Base-by-base conservation (phyloP, 2,797 vertebrate genomes). In the Peromyscus melanophrys region DNA sequence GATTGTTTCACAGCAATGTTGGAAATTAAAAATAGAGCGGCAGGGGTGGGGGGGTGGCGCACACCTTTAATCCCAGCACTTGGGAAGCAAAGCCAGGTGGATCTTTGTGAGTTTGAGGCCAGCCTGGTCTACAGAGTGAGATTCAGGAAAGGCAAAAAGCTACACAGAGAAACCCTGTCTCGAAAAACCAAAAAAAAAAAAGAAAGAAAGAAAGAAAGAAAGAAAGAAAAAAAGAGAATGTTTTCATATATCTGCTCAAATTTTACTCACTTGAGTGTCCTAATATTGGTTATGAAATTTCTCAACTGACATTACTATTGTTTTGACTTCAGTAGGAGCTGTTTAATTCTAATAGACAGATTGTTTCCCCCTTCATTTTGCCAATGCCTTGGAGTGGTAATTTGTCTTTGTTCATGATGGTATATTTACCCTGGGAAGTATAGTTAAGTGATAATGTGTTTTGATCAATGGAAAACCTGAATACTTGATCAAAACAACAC, bases 381-480 rank as follows among this genome's bases (percentile, higher is more conserved):
- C 65, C 52, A 57, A 31, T 49, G 52, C 13, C 2, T 7, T 67
- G 75, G 46, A 93, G 9, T 71, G 78, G 27, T 73, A 84, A 71
- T 46, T 95, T 96, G 34, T 92, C 59, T 92, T 90, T 88, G 59
- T 27, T 95, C 63, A 59, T 87, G 25, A 49, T 55, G 2, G 5
- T 19, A 57, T 94, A 77, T 43, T 43, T n/a, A n/a, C 11, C 65
- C 49, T 61, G 43, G 21, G 19, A 37, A 57, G 19, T 65, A 14
- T 40, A 55, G 55, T 46, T 77, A 69, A 95, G 40, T 31, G 31
- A 7, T 52, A 80, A 88, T n/a, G 55, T 63, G 6, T 75, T 89
- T 83, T 90, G 12, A 89, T 73, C 17, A 83, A 82, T 34, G 43
- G 31, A 89, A 95, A 94, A 92, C 6, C 27, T 83, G 21, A 89